Evolutionary conservation across 2,888 invertebrate genomes (phyloP), one percentile per base, ranked within the genome.

Genomic region (Neoscelio sp.): DNA sequence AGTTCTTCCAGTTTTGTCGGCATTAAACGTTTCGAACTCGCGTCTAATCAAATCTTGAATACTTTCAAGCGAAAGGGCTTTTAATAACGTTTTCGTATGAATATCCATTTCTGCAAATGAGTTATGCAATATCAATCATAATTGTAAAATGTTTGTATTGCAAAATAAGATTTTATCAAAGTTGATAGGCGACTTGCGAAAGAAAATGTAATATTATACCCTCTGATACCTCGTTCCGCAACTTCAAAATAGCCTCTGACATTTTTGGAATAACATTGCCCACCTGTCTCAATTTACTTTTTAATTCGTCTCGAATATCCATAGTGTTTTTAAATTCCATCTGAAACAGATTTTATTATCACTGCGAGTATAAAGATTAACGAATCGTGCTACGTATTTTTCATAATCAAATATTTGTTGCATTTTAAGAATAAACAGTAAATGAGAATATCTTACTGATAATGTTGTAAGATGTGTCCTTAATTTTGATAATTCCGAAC

Each of bases 1-100:
- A 2, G 93, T 92, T 84, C 91, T 89, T 8, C 93, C 94, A 17
- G 93, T 93, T 85, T 93, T 93, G 84, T 94, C 94, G 1, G 93
- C 93, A 85, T 93, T 93, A 85, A 93, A 94, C 4, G 89, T 90
- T 52, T 89, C 84, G 65, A 92, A 83, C 81, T 90, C 89, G 2
- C 52, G 81, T 28, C 52, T 86, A 15, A 90, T 81, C 76, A 89
- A 58, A 12, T 86, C 77, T 46, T 82, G 85, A 1, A 89, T 81
- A 33, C 56, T 86, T 7, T 88, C 87, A 1, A 82, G 71, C 1
- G 89, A 87, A 30, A 88, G 23, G 4, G 82, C 81, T 50, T 86
- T 84, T 5, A 86, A 26, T 35, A 86, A 62, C 3, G 80, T 82
- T 38, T 83, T 84, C 12, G 83, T 86, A 18, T 85, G 86, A 13